Evolutionary conservation across 1,140 invertebrate genomes (phyloP).

Genomic region (Drosophila punjabiensis): DNA sequence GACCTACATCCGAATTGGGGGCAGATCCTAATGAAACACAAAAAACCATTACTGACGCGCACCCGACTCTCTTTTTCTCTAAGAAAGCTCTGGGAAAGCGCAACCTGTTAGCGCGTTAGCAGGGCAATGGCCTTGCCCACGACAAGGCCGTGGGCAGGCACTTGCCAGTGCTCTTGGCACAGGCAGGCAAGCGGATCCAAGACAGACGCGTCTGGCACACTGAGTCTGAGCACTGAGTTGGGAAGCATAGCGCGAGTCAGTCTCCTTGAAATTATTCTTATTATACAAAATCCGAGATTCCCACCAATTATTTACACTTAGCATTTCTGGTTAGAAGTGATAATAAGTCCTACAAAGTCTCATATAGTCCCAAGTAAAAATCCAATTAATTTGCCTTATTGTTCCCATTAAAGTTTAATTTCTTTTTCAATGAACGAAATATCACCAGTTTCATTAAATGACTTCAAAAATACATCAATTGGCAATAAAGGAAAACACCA

Average conservation of each 20-base stretch:
- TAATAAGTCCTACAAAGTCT: neutral
- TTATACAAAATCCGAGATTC: neutral
- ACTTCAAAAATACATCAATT: neutral
- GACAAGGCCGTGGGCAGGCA: slow-evolving; percentile 14
- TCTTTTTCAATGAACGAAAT: neutral
- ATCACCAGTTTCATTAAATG: neutral
- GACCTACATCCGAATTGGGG: slow-evolving; percentile 37
- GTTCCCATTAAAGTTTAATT: neutral
- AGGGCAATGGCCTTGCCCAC: slow-evolving; percentile 26
- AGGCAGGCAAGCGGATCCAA: neutral
- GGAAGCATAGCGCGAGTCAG: no score
- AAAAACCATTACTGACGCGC: slow-evolving; percentile 25
- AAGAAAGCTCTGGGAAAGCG: slow-evolving; percentile 17
- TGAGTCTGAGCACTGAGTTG: no score
- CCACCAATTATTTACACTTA: neutral
- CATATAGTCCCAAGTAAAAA: neutral
- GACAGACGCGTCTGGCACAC: neutral
- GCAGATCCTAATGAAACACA: neutral
- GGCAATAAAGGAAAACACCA: neutral
- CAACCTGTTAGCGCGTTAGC: slow-evolving; percentile 47
- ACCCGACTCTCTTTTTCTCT: slow-evolving; percentile 5
- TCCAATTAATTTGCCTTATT: neutral
- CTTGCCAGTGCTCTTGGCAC: neutral
- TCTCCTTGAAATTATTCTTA: neutral
- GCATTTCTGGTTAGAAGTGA: neutral